Conservation (phyloP, 2,113 vertebrate species). For the Gobiocypris rarus region DNA sequence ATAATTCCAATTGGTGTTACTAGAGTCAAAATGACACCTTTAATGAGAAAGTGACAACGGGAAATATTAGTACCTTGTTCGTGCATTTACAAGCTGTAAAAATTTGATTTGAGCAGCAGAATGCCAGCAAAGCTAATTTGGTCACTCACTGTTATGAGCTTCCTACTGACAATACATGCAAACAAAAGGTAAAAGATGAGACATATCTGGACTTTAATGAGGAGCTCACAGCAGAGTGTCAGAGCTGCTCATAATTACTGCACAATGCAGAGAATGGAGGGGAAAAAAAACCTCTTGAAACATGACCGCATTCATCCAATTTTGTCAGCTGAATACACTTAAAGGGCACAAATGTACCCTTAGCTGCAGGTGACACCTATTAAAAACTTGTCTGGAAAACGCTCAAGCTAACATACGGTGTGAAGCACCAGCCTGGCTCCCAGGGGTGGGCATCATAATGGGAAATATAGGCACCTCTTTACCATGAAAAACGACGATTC, state of each 20-base stretch:
- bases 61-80: not conserved
- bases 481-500: conserved; percentile 70
- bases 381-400: conserved; percentile 44
- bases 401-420: not conserved
- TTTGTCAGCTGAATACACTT: conserved; percentile 51
- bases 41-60: conserved; percentile 9
- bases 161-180: not conserved
- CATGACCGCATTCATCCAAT: conserved; percentile 37
- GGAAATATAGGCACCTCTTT: conserved; percentile 69
- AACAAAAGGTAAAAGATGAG: conserved; percentile 43
- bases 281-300: conserved; percentile 8
- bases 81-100: not conserved
- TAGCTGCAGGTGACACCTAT: conserved; percentile 51
- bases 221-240: conserved; percentile 38
- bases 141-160: not conserved
- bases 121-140: not conserved
- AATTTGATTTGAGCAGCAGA: not conserved
- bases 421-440: conserved; percentile 25
- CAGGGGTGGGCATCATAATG: conserved; percentile 59
- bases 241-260: conserved; percentile 50
- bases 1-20: not conserved
- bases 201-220: conserved; percentile 50
- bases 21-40: not conserved
- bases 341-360: conserved; percentile 46
- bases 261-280: conserved; percentile 39